These are phyloP conservation scores for Xenopus petersii DNA, from an alignment of 2,797 vertebrate genomes.

Conservation along the genomic window DNA sequence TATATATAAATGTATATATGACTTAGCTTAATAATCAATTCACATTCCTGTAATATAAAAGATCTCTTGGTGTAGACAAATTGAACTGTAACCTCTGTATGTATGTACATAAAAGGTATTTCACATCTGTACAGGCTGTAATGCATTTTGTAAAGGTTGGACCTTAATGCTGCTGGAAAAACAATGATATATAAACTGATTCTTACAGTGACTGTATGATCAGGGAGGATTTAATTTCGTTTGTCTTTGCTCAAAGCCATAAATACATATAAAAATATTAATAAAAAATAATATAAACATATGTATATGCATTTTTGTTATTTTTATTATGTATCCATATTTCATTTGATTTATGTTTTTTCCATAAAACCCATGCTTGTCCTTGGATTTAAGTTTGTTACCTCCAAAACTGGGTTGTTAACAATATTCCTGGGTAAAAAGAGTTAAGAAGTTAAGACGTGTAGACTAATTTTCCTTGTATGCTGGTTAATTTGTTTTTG, in stretches of 20 bases:
- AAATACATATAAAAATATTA: conserved; percentile 67
- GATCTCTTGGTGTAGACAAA: conserved; percentile 60
- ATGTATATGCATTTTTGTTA: conserved; percentile 47
- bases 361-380: no score
- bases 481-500: no score
- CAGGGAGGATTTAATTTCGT: conserved; percentile 68
- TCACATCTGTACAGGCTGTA: conserved; percentile 70
- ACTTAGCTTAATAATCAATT: conserved; percentile 71
- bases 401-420: no score
- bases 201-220: conserved; percentile 67
- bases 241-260: conserved; percentile 80
- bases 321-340: no score
- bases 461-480: no score
- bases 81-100: conserved; percentile 70
- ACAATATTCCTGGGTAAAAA: no score
- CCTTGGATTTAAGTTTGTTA: no score
- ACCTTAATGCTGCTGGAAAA: conserved; percentile 63
- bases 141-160: conserved; percentile 66
- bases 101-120: conserved; percentile 65
- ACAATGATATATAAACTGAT: conserved; percentile 59
- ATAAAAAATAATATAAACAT: conserved; percentile 70
- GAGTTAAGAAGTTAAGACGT: no score
- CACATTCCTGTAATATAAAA: conserved; percentile 72
- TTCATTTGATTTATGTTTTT: no score
- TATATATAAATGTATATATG: conserved; percentile 71